These are phyloP conservation scores for Cephus sareptanus DNA, from an alignment of 2,888 invertebrate genomes.

Conservation along the genomic window DNA sequence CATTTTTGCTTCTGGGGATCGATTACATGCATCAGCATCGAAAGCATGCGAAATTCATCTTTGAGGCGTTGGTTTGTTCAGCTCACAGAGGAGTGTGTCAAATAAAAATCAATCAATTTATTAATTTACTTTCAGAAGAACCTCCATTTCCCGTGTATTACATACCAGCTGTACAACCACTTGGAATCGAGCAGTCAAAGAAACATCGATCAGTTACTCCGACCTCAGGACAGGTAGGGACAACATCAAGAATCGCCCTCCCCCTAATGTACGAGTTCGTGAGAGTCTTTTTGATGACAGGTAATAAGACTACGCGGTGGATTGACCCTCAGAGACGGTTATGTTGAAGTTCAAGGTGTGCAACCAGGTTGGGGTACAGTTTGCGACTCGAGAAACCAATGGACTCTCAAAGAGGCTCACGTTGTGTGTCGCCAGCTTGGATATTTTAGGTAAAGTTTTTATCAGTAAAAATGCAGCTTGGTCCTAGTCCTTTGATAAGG, in stretches of 20 bases:
- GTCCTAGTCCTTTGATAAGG: background rate
- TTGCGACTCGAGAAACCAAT: slow-evolving; percentile 66
- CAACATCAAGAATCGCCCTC: background rate
- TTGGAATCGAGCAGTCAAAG: slow-evolving; percentile 27
- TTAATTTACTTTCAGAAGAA: slow-evolving; percentile 43
- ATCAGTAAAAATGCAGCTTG: background rate
- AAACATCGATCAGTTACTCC: slow-evolving; percentile 42
- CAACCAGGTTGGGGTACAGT: slow-evolving; percentile 67
- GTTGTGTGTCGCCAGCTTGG: slow-evolving; percentile 69
- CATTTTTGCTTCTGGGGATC: background rate
- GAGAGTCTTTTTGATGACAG: slow-evolving; percentile 37
- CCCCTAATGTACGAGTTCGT: background rate
- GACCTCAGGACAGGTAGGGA: slow-evolving; percentile 55
- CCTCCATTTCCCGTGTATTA: slow-evolving; percentile 56
- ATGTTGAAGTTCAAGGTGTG: slow-evolving; percentile 64
- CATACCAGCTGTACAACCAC: slow-evolving; percentile 46
- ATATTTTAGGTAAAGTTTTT: slow-evolving; percentile 60
- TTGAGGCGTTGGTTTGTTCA: background rate
- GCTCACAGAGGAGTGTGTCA: background rate
- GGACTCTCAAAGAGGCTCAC: slow-evolving; percentile 68
- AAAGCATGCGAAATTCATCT: background rate
- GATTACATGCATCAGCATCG: background rate
- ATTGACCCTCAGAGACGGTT: slow-evolving; percentile 63
- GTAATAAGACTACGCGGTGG: slow-evolving; percentile 45
- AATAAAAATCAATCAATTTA: background rate